These are phyloP conservation scores for Homarus americanus DNA, from an alignment of 1,140 invertebrate genomes.

Conservation along the genomic window DNA sequence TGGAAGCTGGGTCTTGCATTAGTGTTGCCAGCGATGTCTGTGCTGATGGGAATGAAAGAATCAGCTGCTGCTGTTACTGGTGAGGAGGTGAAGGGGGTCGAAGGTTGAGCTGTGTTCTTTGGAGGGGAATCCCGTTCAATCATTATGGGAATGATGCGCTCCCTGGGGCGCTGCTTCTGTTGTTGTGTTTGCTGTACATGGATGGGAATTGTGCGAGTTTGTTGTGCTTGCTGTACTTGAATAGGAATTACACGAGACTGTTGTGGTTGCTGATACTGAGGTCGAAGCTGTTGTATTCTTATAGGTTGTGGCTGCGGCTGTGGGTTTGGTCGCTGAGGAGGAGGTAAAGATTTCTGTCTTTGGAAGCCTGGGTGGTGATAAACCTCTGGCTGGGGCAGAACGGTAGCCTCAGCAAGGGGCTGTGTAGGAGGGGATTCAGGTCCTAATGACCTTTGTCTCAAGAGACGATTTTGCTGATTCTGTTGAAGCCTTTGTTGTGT, in stretches of 20 bases:
- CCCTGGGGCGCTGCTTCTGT: conserved; percentile 70
- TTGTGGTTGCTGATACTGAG: conserved; percentile 27
- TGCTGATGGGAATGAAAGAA: conserved; percentile 73
- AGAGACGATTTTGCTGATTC: conserved; percentile 39
- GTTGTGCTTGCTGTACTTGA: conserved; percentile 45
- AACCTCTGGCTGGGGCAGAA: conserved; percentile 40
- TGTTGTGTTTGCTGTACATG: conserved; percentile 60
- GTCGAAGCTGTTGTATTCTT: conserved; percentile 31
- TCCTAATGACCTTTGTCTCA: conserved; percentile 50
- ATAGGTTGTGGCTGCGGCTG: conserved; percentile 23
- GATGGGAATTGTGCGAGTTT: conserved; percentile 36
- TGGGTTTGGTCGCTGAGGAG: conserved; percentile 74
- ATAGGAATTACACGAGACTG: conserved; percentile 49
- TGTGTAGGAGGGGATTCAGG: conserved; percentile 47
- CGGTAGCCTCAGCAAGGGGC: conserved; percentile 33
- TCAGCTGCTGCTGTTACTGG: conserved; percentile 9
- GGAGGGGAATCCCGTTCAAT: conserved; percentile 60
- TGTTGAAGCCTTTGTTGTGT: conserved; percentile 39
- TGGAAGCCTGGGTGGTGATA: conserved; percentile 51
- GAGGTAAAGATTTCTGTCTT: conserved; percentile 60
- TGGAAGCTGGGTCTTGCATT: conserved; percentile 52
- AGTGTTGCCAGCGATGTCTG: conserved; percentile 33
- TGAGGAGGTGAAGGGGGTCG: conserved; percentile 15
- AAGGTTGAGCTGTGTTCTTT: conserved; percentile 12
- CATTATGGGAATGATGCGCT: conserved; percentile 74